Evolutionary conservation across 1,140 invertebrate species (phyloP).

Genomic region (Caenorhabditis tropicalis): DNA sequence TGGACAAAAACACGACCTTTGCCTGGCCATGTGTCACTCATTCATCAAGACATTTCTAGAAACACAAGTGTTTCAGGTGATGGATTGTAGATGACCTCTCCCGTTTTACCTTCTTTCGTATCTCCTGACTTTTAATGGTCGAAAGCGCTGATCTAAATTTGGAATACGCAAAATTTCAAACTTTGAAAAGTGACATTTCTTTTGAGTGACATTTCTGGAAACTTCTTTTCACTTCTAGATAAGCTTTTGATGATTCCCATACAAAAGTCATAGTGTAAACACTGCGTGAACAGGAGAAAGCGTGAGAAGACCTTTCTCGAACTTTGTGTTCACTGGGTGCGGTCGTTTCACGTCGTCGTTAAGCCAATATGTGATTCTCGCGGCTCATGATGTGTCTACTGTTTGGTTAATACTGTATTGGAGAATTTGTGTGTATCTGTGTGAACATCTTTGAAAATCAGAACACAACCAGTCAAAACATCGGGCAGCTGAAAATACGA

Average conservation of each 20-base stretch:
- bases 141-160: constrained; percentile 1
- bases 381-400: not conserved
- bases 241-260: constrained; percentile 1
- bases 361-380: not conserved
- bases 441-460: constrained; percentile 17
- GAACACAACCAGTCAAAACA: not conserved
- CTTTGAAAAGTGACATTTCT: not conserved
- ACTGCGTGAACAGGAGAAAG: not conserved
- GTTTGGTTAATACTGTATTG: not conserved
- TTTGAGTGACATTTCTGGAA: no score
- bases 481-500: not conserved
- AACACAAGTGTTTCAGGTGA: not conserved
- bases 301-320: constrained; percentile 21
- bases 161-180: not conserved
- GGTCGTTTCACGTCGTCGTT: not conserved
- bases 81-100: not conserved
- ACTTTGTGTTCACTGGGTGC: constrained; percentile 31
- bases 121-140: constrained; percentile 36
- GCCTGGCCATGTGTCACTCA: not conserved
- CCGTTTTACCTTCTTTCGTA: not conserved
- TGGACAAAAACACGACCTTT: constrained; percentile 9
- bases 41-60: constrained; percentile 38
- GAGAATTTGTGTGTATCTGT: no score
- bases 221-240: not conserved
- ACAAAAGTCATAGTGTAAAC: constrained; percentile 9